Evolutionary conservation across 2,888 invertebrate species (phyloP), one percentile per base, ranked within the genome.

Genomic region (Trichogramma dendrolimi): DNA sequence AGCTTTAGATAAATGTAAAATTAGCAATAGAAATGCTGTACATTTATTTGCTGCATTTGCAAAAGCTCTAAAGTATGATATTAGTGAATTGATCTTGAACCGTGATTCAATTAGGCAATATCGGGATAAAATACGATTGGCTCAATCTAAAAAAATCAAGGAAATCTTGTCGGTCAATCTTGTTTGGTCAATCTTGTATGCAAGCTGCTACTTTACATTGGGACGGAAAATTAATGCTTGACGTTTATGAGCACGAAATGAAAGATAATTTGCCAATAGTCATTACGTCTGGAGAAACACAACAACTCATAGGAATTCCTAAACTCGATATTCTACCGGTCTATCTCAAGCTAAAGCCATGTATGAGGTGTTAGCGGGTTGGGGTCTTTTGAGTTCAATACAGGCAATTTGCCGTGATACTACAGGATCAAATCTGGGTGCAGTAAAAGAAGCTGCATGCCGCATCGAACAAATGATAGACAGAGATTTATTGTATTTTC

Each of bases 371-470:
- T 52, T 69, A 43, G 50, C 62, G 7, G 65, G 68, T 41, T 70
- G 69, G 69, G 60, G 65, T 14, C 53, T 71, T 11, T 11, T 55
- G 41, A 58, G 65, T 38, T 55, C 62, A 44, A 66, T 71, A 7
- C 60, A 66, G 59, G 62, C 61, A 14, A 14, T 69, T 6, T 67
- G 68, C 64, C 70, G 66, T 68, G 69, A 72, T 58, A 72, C 71
- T 1, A 72, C 71, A 40, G 64, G 69, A 8, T 63, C 70, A 39
- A 72, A 72, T 62, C 14, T 55, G 4, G 55, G 44, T 11, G n/a
- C 10, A 2, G 10, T 5, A 7, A 41, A 39, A 41, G 40, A 3
- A 11, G 40, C 41, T n/a, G 39, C 40, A 11, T 40, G 39, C 41
- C 40, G 6, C 2, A 5, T 52, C 8, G 52, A 52, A 14, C 52